Base-by-base conservation (phyloP, 2,888 invertebrate genomes). In the Rotaria sp. region DNA sequence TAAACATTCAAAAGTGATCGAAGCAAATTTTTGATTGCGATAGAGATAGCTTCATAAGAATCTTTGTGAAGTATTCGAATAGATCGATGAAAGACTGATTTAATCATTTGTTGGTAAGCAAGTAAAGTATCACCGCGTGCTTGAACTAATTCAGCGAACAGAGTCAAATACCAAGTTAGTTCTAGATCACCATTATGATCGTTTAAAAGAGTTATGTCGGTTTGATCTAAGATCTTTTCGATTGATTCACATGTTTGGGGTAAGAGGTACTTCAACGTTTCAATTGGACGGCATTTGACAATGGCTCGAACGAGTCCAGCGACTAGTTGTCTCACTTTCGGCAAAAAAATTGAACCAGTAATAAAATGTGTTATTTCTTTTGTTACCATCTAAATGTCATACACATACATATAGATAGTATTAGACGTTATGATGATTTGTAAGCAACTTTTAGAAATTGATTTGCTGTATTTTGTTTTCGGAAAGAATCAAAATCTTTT, bases 1-100 rank as follows among this genome's bases (percentile, higher is more conserved):
- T 93, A 93, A 3, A 94, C 92, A 41, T 92, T 92, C 0, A 94
- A 93, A 48, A 95, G 89, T 26, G 91, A 89, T 89, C 85, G 94
- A 92, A 88, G 91, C 89, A 89, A 94, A 91, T 93, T 92, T 85
- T 93, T 92, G 3, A 41, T 74, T 55, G 52, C 55, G 2, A 41
- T 15, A 38, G 84, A 74, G 18, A 74, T 84, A 11, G 67, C 45
- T 74, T 75, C 55, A 84, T 84, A 67, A 1, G 67, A 85, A n/a
- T 85, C 75, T 45, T 84, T 86, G 13, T 86, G 84, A 21, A 75
- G 50, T 45, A 75, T 52, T 15, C 4, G 24, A 35, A 48, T 35
- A 45, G 26, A 86, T 30, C 35, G n/a, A 15, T 35, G 24, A 38
- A 86, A 50, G 15, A 84, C 35, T 24, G 55, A 52, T 52, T 35